Evolutionary conservation across 2,888 invertebrate genomes (phyloP), one percentile per base, ranked within the genome.

Genomic region (Acheta domesticus): DNA sequence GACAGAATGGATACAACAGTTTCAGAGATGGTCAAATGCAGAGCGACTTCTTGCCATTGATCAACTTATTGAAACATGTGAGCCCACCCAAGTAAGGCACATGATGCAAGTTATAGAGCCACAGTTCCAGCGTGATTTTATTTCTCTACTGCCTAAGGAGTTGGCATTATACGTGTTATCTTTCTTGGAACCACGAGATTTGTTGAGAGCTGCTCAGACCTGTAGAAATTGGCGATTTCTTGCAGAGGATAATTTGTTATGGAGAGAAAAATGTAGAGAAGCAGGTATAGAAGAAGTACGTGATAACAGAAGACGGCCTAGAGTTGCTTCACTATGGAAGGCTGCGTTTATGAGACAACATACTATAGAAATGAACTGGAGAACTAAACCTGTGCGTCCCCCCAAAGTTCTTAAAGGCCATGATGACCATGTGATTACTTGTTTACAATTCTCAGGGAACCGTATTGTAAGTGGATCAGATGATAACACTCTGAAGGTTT

Each of bases 81-180:
- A 96, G 83, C 94, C 96, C 0, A 94, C 95, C 77, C 96, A 98
- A 88, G 96, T 98, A 11, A 93, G 98, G 49, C 96, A 98, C 87
- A 95, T 99, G 94, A 97, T 98, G 96, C 94, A 96, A 87, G 93
- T 97, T 36, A 99, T 99, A 82, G 98, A 99, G 87, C 99, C 99
- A 0, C 95, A 97, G 85, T 98, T 99, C 88, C 98, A 99, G 87
- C 90, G 98, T 78, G 99, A 99, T 87, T 99, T 99, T 86, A 98
- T 99, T 85, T 98, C 97, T 3, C 89, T 97, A 81, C 89, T 99
- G 86, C 99, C 99, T 19, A 95, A 96, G 0, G 83, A 91, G 89
- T 88, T 99, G 82, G 98, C 99, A 0, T 89, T 99, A 78, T 95
- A 97, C 81, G 98, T 99, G 74, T 89, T 99, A 75, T 94, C 96